A percentile compares a stretch with the other conserved stretches of the same genome.
Evolutionary conservation across 2,888 invertebrate genomes (phyloP).

Genomic region (Melanostoma scalare): DNA sequence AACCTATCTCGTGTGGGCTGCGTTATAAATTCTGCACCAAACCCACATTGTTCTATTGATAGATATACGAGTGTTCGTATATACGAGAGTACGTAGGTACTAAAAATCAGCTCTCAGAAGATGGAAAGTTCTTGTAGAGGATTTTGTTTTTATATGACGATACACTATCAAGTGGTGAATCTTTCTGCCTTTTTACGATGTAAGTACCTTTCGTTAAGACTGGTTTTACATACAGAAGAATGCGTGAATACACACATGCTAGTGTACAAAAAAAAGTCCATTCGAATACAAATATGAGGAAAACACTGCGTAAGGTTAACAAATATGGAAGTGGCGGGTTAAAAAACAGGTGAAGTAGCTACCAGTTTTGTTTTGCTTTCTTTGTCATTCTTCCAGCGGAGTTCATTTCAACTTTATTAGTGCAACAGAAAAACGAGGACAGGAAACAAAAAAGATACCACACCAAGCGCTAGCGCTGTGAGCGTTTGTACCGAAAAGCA

Average conservation of each 20-base stretch:
- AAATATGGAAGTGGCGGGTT: slow-evolving; percentile 47
- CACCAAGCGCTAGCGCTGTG: not conserved
- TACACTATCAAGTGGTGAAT: slow-evolving; percentile 30
- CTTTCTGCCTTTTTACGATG: slow-evolving; percentile 10
- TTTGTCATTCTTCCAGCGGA: slow-evolving; percentile 25
- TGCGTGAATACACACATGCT: slow-evolving; percentile 49
- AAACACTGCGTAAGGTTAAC: slow-evolving; percentile 47
- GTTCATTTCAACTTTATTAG: slow-evolving; percentile 63
- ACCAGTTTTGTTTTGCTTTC: slow-evolving; percentile 47
- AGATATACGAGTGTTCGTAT: slow-evolving; percentile 1
- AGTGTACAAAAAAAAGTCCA: slow-evolving; percentile 21
- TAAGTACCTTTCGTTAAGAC: slow-evolving; percentile 35
- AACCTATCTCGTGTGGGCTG: slow-evolving; percentile 34
- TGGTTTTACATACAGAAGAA: slow-evolving; percentile 54
- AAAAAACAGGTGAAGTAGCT: slow-evolving; percentile 63
- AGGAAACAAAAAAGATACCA: slow-evolving; percentile 5
- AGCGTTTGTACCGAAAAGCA: slow-evolving; percentile 45
- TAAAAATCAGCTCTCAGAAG: not conserved
- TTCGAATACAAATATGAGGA: not conserved
- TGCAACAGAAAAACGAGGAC: slow-evolving; percentile 36
- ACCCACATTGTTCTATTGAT: slow-evolving; percentile 22
- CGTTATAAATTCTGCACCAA: slow-evolving; percentile 29
- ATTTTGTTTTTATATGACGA: slow-evolving; percentile 2
- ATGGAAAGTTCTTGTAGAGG: slow-evolving; percentile 9
- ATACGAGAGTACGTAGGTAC: not conserved